These are phyloP conservation scores for Pangasius larnaudii DNA, from an alignment of 2,797 vertebrate genomes.

Conservation along the genomic window DNA sequence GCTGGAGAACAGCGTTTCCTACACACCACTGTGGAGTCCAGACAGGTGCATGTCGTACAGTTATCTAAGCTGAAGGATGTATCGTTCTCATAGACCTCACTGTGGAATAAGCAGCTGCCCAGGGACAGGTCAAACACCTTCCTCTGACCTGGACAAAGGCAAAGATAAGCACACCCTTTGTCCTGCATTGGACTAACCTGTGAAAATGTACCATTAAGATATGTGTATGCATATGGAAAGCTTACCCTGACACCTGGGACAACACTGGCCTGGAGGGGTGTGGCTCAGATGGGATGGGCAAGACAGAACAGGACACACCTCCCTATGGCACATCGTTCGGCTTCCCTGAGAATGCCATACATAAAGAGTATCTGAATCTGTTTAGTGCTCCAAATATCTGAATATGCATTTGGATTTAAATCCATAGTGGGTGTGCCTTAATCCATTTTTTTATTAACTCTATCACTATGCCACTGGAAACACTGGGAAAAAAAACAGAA, in stretches of 20 bases:
- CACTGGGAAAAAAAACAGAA: not conserved
- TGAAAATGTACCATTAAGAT: not conserved
- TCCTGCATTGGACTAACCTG: not conserved
- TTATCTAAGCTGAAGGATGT: constrained; percentile 86
- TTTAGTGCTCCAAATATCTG: not conserved
- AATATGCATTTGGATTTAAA: not conserved
- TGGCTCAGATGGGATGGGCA: constrained; percentile 94
- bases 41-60: constrained; percentile 90
- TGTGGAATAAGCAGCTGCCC: constrained; percentile 95
- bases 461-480: not conserved
- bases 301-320: constrained; percentile 94
- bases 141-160: constrained; percentile 86
- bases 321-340: constrained; percentile 86
- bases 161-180: not conserved
- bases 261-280: constrained; percentile 87
- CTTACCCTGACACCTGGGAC: constrained; percentile 91
- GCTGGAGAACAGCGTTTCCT: constrained; percentile 81
- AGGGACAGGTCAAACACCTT: constrained; percentile 94
- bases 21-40: constrained; percentile 95
- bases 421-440: not conserved
- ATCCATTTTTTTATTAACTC: not conserved
- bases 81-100: constrained; percentile 91
- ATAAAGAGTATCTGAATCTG: constrained; percentile 13
- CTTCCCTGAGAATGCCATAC: constrained; percentile 79
- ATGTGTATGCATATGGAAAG: not conserved